Evolutionary conservation across 2,888 invertebrate species (phyloP).

Genomic region (Strigamia transsilvanica): DNA sequence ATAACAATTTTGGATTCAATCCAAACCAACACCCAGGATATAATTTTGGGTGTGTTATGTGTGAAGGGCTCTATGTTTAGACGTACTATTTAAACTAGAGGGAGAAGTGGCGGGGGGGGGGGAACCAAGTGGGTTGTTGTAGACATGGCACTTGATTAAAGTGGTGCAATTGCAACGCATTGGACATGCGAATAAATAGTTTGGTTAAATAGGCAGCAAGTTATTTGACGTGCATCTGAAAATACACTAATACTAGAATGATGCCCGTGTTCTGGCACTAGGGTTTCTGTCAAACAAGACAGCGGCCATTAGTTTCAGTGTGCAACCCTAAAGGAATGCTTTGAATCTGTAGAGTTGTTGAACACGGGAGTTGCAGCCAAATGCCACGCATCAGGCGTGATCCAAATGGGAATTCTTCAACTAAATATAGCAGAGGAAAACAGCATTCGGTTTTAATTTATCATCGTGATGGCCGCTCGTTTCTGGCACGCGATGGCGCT

Average conservation of each 20-base stretch:
- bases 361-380: not conserved
- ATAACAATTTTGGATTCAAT: constrained; percentile 16
- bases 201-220: not conserved
- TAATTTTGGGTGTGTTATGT: constrained; percentile 36
- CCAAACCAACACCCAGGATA: constrained; percentile 31
- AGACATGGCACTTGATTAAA: constrained; percentile 34
- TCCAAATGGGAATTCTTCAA: constrained; percentile 33
- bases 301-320: not conserved
- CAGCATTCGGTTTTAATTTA: constrained; percentile 4
- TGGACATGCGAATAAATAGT: constrained; percentile 7
- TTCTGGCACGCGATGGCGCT: constrained; percentile 37
- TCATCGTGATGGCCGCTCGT: not conserved
- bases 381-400: not conserved
- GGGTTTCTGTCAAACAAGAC: constrained; percentile 18
- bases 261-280: constrained; percentile 3
- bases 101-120: not conserved
- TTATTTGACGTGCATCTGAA: constrained; percentile 20
- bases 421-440: constrained; percentile 10
- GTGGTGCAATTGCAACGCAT: constrained; percentile 2
- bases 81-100: not conserved
- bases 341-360: constrained; percentile 16
- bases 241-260: not conserved
- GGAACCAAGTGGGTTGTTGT: not conserved
- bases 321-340: constrained; percentile 14
- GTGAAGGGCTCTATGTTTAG: constrained; percentile 10